Evolutionary conservation across 2,888 invertebrate species (phyloP).

Genomic region (Ophion slaviceki): DNA sequence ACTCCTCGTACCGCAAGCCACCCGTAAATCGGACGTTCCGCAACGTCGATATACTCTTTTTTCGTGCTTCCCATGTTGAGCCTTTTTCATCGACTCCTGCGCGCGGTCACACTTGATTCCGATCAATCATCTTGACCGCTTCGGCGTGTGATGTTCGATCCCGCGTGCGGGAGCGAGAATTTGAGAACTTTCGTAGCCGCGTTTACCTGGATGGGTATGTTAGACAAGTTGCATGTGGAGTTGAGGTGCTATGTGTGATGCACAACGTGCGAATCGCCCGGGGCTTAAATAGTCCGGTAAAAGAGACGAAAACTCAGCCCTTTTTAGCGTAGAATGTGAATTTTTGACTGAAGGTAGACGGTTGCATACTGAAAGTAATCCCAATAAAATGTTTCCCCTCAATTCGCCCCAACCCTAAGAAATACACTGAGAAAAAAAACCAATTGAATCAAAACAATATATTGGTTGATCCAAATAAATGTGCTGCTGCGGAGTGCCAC

Average conservation of each 20-base stretch:
- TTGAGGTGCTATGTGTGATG: slow-evolving; percentile 74
- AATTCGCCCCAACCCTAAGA: too few species aligned
- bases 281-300: slow-evolving; percentile 46
- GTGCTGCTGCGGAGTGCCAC: too few species aligned
- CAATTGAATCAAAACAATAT: too few species aligned
- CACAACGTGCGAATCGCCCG: slow-evolving; percentile 70
- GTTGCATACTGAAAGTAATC: too few species aligned
- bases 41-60: background rate
- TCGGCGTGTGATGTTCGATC: slow-evolving; percentile 22
- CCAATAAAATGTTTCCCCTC: too few species aligned
- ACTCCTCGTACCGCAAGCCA: background rate
- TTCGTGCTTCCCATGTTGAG: background rate
- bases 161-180: slow-evolving; percentile 16
- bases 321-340: too few species aligned
- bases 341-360: too few species aligned
- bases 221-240: slow-evolving; percentile 40
- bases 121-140: slow-evolving; percentile 57
- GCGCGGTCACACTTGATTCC: slow-evolving; percentile 61
- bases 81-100: slow-evolving; percentile 58
- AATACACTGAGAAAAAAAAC: too few species aligned
- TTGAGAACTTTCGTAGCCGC: slow-evolving; percentile 40
- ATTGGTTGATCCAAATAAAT: too few species aligned
- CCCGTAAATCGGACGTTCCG: slow-evolving; percentile 15
- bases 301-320: too few species aligned
- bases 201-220: slow-evolving; percentile 7